Evolutionary conservation across 1,140 invertebrate genomes (phyloP).

Genomic region (Acromyrmex charruanus): DNA sequence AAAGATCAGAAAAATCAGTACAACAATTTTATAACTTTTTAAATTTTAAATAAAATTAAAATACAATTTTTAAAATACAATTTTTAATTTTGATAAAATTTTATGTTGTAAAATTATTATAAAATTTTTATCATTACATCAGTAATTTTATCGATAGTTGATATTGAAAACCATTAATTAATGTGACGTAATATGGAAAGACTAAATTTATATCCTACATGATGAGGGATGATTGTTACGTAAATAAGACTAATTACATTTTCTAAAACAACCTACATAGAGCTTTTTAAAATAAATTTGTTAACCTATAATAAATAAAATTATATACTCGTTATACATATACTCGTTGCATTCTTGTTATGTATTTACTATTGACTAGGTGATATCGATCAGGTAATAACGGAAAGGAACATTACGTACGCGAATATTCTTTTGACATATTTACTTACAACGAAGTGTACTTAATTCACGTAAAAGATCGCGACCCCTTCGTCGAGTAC

Average conservation of each 20-base stretch:
- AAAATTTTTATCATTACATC: neutral
- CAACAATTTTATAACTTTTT: neutral
- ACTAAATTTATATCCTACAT: conserved; percentile 11
- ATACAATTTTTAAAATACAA: neutral
- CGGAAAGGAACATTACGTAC: conserved; percentile 9
- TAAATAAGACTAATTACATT: neutral
- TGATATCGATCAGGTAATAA: neutral
- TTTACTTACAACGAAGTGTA: conserved; percentile 58
- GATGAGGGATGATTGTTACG: neutral
- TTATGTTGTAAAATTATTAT: conserved; percentile 6
- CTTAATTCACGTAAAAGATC: conserved; percentile 63
- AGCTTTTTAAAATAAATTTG: conserved; percentile 1
- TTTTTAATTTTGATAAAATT: conserved; percentile 1
- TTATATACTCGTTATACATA: neutral
- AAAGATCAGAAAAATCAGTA: neutral
- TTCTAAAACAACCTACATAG: neutral
- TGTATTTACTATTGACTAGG: conserved; percentile 1
- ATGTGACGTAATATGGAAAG: conserved; percentile 15
- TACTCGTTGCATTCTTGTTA: neutral
- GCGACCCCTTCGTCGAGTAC: conserved; percentile 54
- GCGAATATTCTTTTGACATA: conserved; percentile 63
- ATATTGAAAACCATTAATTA: conserved; percentile 47
- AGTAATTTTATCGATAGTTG: conserved; percentile 6
- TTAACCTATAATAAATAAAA: neutral
- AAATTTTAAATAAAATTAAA: neutral